Evolutionary conservation across 2,113 vertebrate species (phyloP).

Genomic region (Labrus mixtus): DNA sequence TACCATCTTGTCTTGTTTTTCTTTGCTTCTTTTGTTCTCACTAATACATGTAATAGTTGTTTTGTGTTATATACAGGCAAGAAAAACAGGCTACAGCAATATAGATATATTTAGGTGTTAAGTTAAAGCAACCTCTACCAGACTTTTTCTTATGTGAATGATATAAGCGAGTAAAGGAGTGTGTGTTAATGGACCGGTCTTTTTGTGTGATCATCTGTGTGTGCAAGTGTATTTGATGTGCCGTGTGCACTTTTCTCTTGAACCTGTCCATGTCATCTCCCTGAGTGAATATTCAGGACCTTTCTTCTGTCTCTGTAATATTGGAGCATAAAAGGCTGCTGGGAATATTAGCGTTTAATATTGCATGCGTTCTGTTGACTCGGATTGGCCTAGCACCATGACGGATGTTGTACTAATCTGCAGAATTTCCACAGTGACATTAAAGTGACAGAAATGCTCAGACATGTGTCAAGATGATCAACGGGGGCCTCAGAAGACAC

Average conservation of each 20-base stretch:
- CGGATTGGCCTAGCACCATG: constrained; percentile 75
- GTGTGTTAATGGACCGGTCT: constrained; percentile 9
- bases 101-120: constrained; percentile 7
- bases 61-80: constrained; percentile 32
- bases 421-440: constrained; percentile 84
- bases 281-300: constrained; percentile 80
- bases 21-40: constrained; percentile 4
- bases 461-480: constrained; percentile 85
- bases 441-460: constrained; percentile 84
- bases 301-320: constrained; percentile 82
- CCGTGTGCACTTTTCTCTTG: constrained; percentile 44
- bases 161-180: constrained; percentile 26
- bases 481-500: constrained; percentile 70
- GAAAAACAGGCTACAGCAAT: constrained; percentile 32
- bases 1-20: constrained; percentile 10
- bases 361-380: constrained; percentile 84
- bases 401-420: constrained; percentile 83
- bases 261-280: constrained; percentile 68
- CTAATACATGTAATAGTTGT: constrained; percentile 6
- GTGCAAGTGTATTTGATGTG: background rate
- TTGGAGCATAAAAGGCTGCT: constrained; percentile 80
- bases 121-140: constrained; percentile 29
- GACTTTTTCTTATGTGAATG: constrained; percentile 31
- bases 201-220: constrained; percentile 26
- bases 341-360: constrained; percentile 83